phyloP scores from a whole-genome alignment of 1,140 invertebrate genomes.

The Nasonia vitripennis region DNA sequence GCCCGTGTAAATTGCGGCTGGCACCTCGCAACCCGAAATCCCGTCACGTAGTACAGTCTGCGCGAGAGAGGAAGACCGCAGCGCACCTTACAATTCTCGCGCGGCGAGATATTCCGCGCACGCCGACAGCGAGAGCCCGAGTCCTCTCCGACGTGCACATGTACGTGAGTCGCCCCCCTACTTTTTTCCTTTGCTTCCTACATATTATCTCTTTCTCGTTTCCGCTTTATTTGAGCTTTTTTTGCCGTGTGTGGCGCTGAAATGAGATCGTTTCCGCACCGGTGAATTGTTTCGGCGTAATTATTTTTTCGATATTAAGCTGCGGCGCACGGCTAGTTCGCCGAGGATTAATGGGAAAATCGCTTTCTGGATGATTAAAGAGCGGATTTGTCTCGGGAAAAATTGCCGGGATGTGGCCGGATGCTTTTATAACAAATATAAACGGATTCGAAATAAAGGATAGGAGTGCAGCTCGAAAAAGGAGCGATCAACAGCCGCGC shows the following conservation, averaged over 20 bases:
- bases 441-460: too few species aligned
- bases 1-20: conserved; percentile 41
- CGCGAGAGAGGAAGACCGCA: background rate
- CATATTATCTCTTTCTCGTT: conserved; percentile 46
- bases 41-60: conserved; percentile 45
- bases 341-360: background rate
- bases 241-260: background rate
- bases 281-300: conserved; percentile 3
- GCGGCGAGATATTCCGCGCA: conserved; percentile 48
- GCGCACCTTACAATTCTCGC: background rate
- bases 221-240: conserved; percentile 36
- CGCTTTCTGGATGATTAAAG: background rate
- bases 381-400: background rate
- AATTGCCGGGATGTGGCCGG: background rate
- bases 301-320: conserved; percentile 16
- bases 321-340: background rate
- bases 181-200: conserved; percentile 38
- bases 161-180: background rate
- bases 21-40: conserved; percentile 44
- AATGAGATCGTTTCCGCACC: background rate
- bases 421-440: too few species aligned
- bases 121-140: background rate
- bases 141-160: background rate
- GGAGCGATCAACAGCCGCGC: background rate
- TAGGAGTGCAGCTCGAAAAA: background rate